These are phyloP conservation scores for Ylistrum balloti DNA, from an alignment of 1,140 invertebrate genomes.

Conservation along the genomic window DNA sequence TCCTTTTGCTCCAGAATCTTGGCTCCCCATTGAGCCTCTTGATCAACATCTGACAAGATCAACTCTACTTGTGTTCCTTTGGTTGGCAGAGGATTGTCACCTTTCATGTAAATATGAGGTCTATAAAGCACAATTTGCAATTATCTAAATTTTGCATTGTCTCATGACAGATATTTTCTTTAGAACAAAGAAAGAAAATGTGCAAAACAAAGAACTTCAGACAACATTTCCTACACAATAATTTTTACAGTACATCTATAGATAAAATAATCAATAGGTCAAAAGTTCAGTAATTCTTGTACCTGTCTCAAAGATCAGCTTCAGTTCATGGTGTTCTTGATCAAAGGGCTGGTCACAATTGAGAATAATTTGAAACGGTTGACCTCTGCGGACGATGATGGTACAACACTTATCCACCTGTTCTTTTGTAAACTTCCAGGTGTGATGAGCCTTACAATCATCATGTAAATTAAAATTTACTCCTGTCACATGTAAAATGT, in stretches of 20 bases:
- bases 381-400: slow-evolving; percentile 47
- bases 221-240: too few relatives aligned
- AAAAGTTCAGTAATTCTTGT: neutral
- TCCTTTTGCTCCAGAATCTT: neutral
- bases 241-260: too few relatives aligned
- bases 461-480: slow-evolving; percentile 46
- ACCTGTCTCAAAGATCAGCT: slow-evolving; percentile 44
- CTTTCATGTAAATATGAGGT: neutral
- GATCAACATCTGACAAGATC: neutral
- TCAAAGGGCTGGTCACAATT: slow-evolving; percentile 43
- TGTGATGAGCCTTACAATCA: slow-evolving; percentile 41
- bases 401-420: neutral
- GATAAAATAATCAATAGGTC: too few relatives aligned
- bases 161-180: too few relatives aligned
- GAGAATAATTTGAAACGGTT: slow-evolving; percentile 24
- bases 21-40: neutral
- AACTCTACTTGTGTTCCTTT: neutral
- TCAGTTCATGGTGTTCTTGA: slow-evolving; percentile 41
- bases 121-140: too few relatives aligned
- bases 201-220: too few relatives aligned
- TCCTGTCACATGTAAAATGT: neutral
- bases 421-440: slow-evolving; percentile 14
- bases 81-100: neutral
- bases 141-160: too few relatives aligned
- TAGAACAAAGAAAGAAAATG: too few relatives aligned